Conservation (phyloP, 1,140 invertebrate species). For the Ladona fulva region DNA sequence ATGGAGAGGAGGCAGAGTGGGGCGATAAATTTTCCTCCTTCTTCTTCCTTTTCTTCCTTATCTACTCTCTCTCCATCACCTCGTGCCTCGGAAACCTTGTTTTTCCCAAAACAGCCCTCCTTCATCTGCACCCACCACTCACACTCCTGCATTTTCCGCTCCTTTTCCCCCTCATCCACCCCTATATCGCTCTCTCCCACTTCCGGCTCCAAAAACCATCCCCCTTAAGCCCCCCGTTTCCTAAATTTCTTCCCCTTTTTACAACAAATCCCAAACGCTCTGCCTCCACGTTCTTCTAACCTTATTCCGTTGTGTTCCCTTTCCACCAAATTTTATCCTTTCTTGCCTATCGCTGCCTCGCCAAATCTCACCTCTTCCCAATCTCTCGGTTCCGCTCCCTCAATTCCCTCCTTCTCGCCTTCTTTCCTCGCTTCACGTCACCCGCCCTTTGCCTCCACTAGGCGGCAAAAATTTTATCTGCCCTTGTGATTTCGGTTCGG, state of each 20-base stretch:
- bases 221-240: neutral
- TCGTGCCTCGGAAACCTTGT: neutral
- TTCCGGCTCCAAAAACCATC: neutral
- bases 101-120: neutral
- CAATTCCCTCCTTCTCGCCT: neutral
- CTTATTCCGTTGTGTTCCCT: neutral
- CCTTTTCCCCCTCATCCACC: neutral
- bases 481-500: neutral
- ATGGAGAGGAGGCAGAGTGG: too few species aligned
- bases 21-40: too few species aligned
- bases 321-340: neutral
- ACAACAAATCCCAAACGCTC: neutral
- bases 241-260: neutral
- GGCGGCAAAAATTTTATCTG: slow-evolving; percentile 1
- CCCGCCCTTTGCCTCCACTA: neutral
- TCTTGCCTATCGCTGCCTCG: neutral
- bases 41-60: neutral
- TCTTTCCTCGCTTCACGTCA: neutral
- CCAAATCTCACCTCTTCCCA: neutral
- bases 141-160: neutral
- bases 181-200: neutral
- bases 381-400: neutral
- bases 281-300: neutral
- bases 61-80: neutral
- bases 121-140: neutral